Evolutionary conservation across 1,140 invertebrate genomes (phyloP), one percentile per base, ranked within the genome.

Genomic region (Choristoneura fumiferana): DNA sequence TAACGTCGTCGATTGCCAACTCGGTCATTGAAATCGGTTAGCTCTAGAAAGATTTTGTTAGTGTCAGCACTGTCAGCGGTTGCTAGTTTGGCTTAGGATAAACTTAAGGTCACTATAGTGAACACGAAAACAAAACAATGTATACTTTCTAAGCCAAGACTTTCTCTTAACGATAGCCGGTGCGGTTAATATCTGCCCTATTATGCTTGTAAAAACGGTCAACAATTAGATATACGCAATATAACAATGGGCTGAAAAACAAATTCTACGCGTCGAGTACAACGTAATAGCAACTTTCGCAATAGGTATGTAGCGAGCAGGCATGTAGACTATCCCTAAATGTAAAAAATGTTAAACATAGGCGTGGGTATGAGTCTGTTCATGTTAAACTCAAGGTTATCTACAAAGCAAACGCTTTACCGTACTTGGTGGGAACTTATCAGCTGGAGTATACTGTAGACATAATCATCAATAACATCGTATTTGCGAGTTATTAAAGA

Each of bases 131-230:
- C 71, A 74, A 78, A 73, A 72, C 72, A 77, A 80, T 71, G 67
- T 65, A 59, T 65, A 71, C 79, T 82, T 82, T 82, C 79, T 77
- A 81, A 71, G 64, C 68, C 61, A 78, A 72, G 55, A 73, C 79
- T 82, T 82, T 82, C 77, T 71, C 76, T 56, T 63, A 69, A 65
- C 64, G 45, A 74, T 76, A 67, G 76, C 72, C 63, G 69, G 70
- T 65, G 67, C 65, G 67, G 65, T 58, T 69, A 65, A 67, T 65
- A 62, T 67, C 58, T 59, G 65, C 67, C 76, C 76, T 74, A 77
- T 74, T 68, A 49, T 49, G 18, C 12, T 49, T 35, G 13, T 4
- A 29, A 14, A 4, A 8, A 39, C 15, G 29, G 57, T 40, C 43
- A 58, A 13, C 29, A 52, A 58, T 58, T 58, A 58, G 40, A 10